These are phyloP conservation scores for Drosophila watanabei DNA, from an alignment of 1,140 invertebrate genomes.

Conservation along the genomic window DNA sequence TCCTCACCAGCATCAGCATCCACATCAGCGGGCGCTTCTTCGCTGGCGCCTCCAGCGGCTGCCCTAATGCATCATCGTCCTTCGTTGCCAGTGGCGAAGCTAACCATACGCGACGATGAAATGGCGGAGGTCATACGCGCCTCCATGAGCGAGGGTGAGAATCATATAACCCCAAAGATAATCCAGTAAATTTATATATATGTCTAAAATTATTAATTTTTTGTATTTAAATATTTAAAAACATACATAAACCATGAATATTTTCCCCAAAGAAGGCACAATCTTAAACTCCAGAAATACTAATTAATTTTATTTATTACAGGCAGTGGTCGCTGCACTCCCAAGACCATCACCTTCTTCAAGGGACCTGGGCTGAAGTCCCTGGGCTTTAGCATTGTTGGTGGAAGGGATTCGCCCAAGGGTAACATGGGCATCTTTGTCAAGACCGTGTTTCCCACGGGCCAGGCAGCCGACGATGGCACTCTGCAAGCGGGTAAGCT, in stretches of 20 bases:
- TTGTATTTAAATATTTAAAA: neutral
- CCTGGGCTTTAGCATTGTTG: slow-evolving; percentile 96
- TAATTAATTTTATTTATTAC: neutral
- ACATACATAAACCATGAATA: neutral
- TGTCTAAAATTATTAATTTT: neutral
- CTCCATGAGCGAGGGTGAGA: slow-evolving; percentile 83
- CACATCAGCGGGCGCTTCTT: slow-evolving; percentile 19
- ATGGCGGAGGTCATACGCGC: slow-evolving; percentile 83
- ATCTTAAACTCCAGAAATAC: neutral
- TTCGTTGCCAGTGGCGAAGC: slow-evolving; percentile 77
- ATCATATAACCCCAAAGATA: slow-evolving; percentile 35
- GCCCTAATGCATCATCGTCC: slow-evolving; percentile 80
- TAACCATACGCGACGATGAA: slow-evolving; percentile 83
- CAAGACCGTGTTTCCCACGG: slow-evolving; percentile 95
- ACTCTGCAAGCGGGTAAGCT: slow-evolving; percentile 93
- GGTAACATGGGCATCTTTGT: slow-evolving; percentile 96
- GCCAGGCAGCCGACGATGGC: slow-evolving; percentile 94
- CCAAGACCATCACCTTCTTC: slow-evolving; percentile 88
- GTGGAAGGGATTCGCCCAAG: slow-evolving; percentile 94
- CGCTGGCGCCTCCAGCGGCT: slow-evolving; percentile 57
- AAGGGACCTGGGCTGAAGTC: slow-evolving; percentile 95
- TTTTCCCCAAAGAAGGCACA: neutral
- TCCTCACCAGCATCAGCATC: slow-evolving; percentile 49
- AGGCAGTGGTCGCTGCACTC: slow-evolving; percentile 70
- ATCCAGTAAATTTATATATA: neutral